Conservation (phyloP, 64 coral and sea anemone genomes). For the Pocillopora verrucosa region DNA sequence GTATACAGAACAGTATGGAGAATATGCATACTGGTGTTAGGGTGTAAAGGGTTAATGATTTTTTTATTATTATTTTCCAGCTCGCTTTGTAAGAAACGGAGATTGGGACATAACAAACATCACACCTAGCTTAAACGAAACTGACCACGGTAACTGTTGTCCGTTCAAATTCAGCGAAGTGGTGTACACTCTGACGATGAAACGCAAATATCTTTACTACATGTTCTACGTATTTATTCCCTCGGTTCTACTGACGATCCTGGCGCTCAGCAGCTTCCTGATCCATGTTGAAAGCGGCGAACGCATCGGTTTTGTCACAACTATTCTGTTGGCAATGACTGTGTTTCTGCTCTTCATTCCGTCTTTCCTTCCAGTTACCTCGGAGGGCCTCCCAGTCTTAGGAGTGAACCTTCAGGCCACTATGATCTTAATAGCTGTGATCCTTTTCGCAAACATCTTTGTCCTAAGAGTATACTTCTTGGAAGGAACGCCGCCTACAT, state of each 20-base stretch:
- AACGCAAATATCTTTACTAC: neutral
- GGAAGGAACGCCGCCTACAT: neutral
- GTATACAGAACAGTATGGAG: too few species aligned
- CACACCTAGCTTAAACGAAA: neutral
- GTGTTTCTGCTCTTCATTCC: neutral
- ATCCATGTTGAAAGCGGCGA: slow-evolving; percentile 1
- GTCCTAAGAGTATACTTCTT: neutral
- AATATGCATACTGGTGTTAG: too few species aligned
- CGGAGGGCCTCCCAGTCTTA: neutral
- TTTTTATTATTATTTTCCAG: neutral
- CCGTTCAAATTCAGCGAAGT: slow-evolving; percentile 1
- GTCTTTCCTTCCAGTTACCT: neutral
- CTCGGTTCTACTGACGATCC: neutral
- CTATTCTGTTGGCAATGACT: neutral
- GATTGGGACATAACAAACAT: slow-evolving; percentile 22
- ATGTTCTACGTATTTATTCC: neutral
- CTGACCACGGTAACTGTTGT: slow-evolving; percentile 6
- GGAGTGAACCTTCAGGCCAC: neutral
- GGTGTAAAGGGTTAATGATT: too few species aligned
- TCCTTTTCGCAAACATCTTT: neutral
- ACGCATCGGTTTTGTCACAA: neutral
- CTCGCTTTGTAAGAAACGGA: slow-evolving; percentile 3
- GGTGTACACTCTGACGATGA: neutral
- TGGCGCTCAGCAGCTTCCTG: neutral
- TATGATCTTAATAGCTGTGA: neutral